These are phyloP conservation scores for Sander lucioperca DNA, from an alignment of 2,113 vertebrate species.

Conservation along the genomic window DNA sequence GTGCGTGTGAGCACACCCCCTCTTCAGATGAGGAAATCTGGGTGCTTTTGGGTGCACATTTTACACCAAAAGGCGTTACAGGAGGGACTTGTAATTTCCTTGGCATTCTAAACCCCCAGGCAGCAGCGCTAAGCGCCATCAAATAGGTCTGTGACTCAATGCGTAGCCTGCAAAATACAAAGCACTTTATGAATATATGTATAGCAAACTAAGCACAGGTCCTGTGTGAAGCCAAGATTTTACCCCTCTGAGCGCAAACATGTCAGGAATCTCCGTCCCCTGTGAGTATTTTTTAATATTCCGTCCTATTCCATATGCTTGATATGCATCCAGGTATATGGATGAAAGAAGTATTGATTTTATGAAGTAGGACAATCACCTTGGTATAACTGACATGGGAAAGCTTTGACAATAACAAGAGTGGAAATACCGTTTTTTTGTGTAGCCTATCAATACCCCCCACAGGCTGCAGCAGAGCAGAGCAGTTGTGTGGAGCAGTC, in stretches of 20 bases:
- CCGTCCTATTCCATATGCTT: constrained; percentile 33
- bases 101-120: constrained; percentile 44
- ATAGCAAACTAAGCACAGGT: constrained; percentile 55
- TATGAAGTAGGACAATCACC: constrained; percentile 71
- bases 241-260: constrained; percentile 59
- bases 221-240: constrained; percentile 52
- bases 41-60: constrained; percentile 29
- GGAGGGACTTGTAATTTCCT: constrained; percentile 55
- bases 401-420: constrained; percentile 49
- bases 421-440: constrained; percentile 55
- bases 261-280: constrained; percentile 55
- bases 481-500: constrained; percentile 14
- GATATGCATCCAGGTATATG: constrained; percentile 21
- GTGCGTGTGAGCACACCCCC: not conserved
- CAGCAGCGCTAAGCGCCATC: constrained; percentile 20
- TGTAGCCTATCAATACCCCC: constrained; percentile 44
- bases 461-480: constrained; percentile 23
- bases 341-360: constrained; percentile 47
- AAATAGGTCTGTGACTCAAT: constrained; percentile 42
- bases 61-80: constrained; percentile 35
- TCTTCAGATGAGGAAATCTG: constrained; percentile 23
- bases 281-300: constrained; percentile 13
- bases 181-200: constrained; percentile 68
- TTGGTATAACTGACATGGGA: constrained; percentile 19
- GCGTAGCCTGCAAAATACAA: constrained; percentile 44